A percentile compares a stretch with the other conserved stretches of the same genome.
Conservation (phyloP, 2,113 vertebrate genomes). For the Climacteris rufus region DNA sequence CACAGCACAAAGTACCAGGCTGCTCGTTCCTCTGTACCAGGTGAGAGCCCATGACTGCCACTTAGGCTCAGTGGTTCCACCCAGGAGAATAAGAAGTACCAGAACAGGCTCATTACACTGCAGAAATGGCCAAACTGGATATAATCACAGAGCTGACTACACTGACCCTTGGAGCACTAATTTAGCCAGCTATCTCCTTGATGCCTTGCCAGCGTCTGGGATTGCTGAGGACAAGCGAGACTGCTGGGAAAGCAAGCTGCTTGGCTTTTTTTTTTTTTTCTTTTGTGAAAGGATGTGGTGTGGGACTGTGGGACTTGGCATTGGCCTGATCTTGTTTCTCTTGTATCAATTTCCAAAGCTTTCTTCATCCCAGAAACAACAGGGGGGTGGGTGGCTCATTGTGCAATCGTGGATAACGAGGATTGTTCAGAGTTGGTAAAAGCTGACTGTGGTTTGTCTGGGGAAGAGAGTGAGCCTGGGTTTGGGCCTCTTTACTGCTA, state of each 20-base stretch:
- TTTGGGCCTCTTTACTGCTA: neutral
- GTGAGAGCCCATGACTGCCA: neutral
- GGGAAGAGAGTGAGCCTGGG: rapidly evolving
- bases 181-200: conserved; percentile 12
- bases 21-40: neutral
- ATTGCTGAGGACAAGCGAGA: neutral
- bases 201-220: neutral
- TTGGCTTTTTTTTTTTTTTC: neutral
- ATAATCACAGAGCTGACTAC: neutral
- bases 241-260: conserved; percentile 11
- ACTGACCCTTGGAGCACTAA: neutral
- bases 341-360: conserved; percentile 9
- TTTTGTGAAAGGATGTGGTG: conserved; percentile 30
- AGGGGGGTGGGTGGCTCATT: neutral
- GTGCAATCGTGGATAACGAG: neutral
- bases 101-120: neutral
- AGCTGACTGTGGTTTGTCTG: neutral
- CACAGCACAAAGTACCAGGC: neutral
- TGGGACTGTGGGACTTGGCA: neutral
- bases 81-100: neutral
- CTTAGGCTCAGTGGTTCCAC: neutral
- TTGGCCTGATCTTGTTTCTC: neutral
- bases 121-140: neutral
- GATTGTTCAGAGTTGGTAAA: neutral
- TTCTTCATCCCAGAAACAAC: neutral